phyloP scores from a whole-genome alignment of 2,888 invertebrate species.

The Lysandra bellargus region DNA sequence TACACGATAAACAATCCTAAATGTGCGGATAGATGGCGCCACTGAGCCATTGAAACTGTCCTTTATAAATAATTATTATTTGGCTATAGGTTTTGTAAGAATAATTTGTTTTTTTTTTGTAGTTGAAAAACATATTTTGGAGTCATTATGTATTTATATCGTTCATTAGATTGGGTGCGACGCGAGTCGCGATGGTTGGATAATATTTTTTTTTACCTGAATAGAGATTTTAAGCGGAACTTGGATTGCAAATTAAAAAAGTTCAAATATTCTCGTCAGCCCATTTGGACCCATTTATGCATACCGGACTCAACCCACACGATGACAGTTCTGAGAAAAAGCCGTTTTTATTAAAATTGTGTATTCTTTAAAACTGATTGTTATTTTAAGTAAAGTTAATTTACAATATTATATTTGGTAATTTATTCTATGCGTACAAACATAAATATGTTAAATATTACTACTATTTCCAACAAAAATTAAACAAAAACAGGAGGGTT shows the following conservation, averaged over 20 bases:
- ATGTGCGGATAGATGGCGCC: background rate
- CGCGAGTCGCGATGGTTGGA: background rate
- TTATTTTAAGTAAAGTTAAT: no score
- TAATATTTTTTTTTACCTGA: background rate
- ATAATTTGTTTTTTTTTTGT: background rate
- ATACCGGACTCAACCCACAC: no score
- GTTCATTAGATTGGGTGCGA: constrained; percentile 9
- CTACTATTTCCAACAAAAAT: no score
- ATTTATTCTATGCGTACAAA: no score
- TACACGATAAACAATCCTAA: constrained; percentile 33
- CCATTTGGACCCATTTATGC: background rate
- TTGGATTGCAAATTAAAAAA: background rate
- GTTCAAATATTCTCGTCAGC: background rate
- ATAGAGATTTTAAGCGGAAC: background rate
- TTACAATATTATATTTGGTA: no score
- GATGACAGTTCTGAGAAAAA: no score
- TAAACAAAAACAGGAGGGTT: no score
- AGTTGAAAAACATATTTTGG: background rate
- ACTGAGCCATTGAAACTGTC: background rate
- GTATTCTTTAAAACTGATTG: no score
- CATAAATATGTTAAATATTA: no score
- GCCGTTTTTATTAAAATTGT: no score
- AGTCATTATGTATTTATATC: background rate
- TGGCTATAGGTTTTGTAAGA: background rate
- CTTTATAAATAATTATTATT: background rate